Base-by-base conservation (phyloP, 1,140 invertebrate genomes). In the Arctopsyche grandis region DNA sequence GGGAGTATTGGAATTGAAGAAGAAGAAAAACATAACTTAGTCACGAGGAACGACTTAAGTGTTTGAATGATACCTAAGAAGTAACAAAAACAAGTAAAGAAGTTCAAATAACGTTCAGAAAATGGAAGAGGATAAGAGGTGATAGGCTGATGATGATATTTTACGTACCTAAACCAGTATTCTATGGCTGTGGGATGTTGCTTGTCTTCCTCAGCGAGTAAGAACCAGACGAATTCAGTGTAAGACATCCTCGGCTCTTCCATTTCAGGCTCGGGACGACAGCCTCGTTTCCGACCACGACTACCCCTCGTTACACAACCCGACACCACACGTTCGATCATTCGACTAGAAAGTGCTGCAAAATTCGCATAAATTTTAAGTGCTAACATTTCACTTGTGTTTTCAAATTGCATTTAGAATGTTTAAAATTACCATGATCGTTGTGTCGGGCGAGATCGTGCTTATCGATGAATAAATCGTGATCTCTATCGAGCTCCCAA, bases 181-280 rank as follows among this genome's bases (percentile, higher is more conserved):
- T 97, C 96, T 66, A 97, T 95, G 77, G 96, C 95, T 48, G 97
- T 98, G 0, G 97, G 96, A 88, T 99, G 96, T 82, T 93, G 93
- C 87, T 99, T 99, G 85, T 99, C 98, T 87, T 99, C 99, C 86
- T 99, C 99, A 43, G 98, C 97, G 0, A 99, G 90, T 56, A 99
- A 90, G 87, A 99, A 99, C 96, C 98, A 99, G 0, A 99, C 98
- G 88, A 99, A 99, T 86, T 99, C 98, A 0, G 96, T 95, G 84
- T 99, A 99, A 63, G 95, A 97, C 96, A 99, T 99, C 84, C 96
- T 86, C 0, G 87, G 86, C 71, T 85, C 81, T 4, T 82, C 88
- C 0, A 89, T 89, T 77, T 89, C 89, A 0, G 89, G 85, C 76
- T 83, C 86, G 83, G 43, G 85, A 74, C 79, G 84, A 83, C 4